These are phyloP conservation scores for Sitta europaea DNA, from an alignment of 2,113 vertebrate species.

Conservation along the genomic window DNA sequence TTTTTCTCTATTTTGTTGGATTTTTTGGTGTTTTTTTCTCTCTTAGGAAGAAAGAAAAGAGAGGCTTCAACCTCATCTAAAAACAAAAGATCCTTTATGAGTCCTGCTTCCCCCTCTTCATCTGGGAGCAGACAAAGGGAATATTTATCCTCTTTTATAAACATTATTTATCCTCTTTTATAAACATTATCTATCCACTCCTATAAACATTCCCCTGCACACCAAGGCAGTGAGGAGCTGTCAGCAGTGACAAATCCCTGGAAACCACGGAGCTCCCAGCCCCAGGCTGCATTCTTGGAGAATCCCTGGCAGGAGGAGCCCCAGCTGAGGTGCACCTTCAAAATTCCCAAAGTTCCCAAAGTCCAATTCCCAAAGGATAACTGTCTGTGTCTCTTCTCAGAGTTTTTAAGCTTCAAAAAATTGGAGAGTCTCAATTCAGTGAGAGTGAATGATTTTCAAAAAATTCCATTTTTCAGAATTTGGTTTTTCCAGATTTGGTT, in stretches of 20 bases:
- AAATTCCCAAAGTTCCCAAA: too few relatives aligned
- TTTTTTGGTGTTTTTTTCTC: neutral
- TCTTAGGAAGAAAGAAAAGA: neutral
- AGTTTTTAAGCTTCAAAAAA: too few relatives aligned
- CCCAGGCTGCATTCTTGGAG: neutral
- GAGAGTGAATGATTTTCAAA: too few relatives aligned
- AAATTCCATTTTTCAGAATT: too few relatives aligned
- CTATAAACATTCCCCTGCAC: too few relatives aligned
- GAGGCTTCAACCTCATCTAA: neutral
- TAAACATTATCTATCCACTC: too few relatives aligned
- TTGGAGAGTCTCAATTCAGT: too few relatives aligned
- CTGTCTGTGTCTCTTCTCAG: too few relatives aligned
- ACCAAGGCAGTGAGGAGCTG: conserved; percentile 1
- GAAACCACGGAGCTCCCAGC: neutral
- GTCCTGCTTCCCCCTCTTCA: neutral
- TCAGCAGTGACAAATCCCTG: conserved; percentile 22
- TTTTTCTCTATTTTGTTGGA: neutral
- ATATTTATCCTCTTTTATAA: conserved; percentile 29
- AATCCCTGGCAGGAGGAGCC: neutral
- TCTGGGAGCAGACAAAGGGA: conserved; percentile 10
- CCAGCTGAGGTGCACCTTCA: too few relatives aligned
- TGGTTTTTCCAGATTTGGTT: too few relatives aligned
- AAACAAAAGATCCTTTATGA: conserved; percentile 8
- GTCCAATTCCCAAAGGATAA: neutral
- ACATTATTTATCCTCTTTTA: conserved; percentile 31